Conservation (phyloP, 2,888 invertebrate genomes). For the Drosophila testacea region DNA sequence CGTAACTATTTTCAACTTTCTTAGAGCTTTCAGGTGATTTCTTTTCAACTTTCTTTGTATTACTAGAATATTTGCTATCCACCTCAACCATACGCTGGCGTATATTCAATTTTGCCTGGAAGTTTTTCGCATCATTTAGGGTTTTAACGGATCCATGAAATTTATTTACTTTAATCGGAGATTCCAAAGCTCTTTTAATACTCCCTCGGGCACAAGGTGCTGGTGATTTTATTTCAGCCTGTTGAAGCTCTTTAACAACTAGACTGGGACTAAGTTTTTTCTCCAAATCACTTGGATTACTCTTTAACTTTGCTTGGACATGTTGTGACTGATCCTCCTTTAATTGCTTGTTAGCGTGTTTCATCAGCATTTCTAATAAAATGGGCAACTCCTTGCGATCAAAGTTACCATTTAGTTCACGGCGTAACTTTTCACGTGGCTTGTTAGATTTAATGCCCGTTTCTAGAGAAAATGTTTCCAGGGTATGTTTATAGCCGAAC, state of each 20-base stretch:
- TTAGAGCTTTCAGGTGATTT: not conserved
- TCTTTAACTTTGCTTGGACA: not conserved
- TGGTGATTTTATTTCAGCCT: not conserved
- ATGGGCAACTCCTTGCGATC: constrained; percentile 73
- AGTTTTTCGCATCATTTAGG: not conserved
- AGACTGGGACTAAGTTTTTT: not conserved
- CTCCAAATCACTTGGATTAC: not conserved
- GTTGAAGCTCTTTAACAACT: not conserved
- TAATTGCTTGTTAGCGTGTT: constrained; percentile 1
- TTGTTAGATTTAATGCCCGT: constrained; percentile 61
- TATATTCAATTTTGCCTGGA: constrained; percentile 26
- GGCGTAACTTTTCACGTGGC: constrained; percentile 66
- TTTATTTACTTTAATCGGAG: not conserved
- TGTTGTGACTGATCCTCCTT: not conserved
- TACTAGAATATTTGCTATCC: too few species aligned
- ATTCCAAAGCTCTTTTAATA: not conserved
- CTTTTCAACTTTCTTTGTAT: not conserved
- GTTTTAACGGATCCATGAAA: not conserved
- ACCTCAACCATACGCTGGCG: constrained; percentile 26
- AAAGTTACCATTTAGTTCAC: constrained; percentile 61
- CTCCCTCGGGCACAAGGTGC: not conserved
- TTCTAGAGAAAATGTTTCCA: constrained; percentile 82
- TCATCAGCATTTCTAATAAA: constrained; percentile 69
- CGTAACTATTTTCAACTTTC: not conserved
- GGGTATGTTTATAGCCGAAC: constrained; percentile 82